Evolutionary conservation across 2,888 invertebrate genomes (phyloP).

Genomic region (Nymphalis c-album): DNA sequence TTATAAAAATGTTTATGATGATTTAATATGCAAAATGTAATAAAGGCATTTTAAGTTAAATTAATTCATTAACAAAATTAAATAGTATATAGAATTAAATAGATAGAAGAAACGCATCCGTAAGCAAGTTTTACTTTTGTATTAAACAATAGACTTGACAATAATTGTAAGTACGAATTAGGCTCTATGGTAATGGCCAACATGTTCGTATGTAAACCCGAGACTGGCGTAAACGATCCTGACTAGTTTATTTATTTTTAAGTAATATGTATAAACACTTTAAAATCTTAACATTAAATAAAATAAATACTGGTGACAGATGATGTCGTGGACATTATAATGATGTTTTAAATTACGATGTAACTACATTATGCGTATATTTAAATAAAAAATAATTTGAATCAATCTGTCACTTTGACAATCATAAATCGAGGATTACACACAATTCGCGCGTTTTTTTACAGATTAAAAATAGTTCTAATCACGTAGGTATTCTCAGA

Average conservation of each 20-base stretch:
- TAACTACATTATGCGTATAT: no score
- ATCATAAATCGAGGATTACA: neutral
- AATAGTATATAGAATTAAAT: no score
- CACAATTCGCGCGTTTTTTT: neutral
- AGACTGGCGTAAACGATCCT: neutral
- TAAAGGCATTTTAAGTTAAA: no score
- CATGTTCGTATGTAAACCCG: neutral
- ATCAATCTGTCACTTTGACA: neutral
- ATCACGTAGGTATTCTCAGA: neutral
- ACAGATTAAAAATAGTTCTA: neutral
- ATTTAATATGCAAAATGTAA: neutral
- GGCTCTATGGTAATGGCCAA: neutral
- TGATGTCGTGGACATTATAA: no score
- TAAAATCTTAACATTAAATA: no score
- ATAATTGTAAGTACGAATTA: slow-evolving; percentile 6
- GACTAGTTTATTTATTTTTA: neutral
- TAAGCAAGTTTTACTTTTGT: no score
- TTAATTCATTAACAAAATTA: no score
- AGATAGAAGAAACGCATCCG: no score
- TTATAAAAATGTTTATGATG: neutral
- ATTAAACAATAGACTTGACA: neutral
- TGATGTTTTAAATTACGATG: no score
- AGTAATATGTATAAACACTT: neutral
- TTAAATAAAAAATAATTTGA: no score
- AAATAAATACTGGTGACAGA: no score